Conservation (phyloP, 2,113 vertebrate species). For the Corythoichthys haematopterus region DNA sequence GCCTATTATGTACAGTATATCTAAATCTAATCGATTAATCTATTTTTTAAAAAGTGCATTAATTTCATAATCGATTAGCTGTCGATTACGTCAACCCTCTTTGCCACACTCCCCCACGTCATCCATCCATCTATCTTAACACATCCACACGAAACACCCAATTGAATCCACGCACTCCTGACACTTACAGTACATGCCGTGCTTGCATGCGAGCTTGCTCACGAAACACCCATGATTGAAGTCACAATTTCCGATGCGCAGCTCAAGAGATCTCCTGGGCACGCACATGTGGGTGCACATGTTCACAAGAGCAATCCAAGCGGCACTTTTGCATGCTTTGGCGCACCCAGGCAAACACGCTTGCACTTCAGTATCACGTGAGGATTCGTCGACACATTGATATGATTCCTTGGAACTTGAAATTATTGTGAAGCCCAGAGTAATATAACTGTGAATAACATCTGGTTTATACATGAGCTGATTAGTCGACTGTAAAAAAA, state of each 20-base stretch:
- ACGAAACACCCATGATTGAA: constrained; percentile 2
- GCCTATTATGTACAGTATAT: too few relatives aligned
- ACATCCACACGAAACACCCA: constrained; percentile 11
- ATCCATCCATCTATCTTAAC: background rate
- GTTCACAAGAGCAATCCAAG: background rate
- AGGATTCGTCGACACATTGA: background rate
- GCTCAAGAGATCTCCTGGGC: constrained; percentile 2
- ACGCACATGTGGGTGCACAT: background rate
- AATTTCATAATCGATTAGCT: too few relatives aligned
- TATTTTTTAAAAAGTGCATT: too few relatives aligned
- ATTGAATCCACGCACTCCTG: constrained; percentile 14
- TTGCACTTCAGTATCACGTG: constrained; percentile 20
- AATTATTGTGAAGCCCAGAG: too few relatives aligned
- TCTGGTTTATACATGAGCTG: too few relatives aligned
- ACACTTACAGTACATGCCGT: constrained; percentile 11
- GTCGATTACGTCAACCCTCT: too few relatives aligned
- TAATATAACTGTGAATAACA: too few relatives aligned
- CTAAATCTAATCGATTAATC: too few relatives aligned
- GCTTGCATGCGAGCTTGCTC: constrained; percentile 1
- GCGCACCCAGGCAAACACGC: constrained; percentile 7
- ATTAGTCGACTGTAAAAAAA: too few relatives aligned
- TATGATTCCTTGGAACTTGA: constrained; percentile 19
- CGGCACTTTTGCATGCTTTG: constrained; percentile 4
- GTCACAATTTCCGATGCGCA: background rate
- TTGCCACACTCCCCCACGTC: background rate